Evolutionary conservation across 1,140 invertebrate species (phyloP).

Genomic region (Macrobrachium nipponense): DNA sequence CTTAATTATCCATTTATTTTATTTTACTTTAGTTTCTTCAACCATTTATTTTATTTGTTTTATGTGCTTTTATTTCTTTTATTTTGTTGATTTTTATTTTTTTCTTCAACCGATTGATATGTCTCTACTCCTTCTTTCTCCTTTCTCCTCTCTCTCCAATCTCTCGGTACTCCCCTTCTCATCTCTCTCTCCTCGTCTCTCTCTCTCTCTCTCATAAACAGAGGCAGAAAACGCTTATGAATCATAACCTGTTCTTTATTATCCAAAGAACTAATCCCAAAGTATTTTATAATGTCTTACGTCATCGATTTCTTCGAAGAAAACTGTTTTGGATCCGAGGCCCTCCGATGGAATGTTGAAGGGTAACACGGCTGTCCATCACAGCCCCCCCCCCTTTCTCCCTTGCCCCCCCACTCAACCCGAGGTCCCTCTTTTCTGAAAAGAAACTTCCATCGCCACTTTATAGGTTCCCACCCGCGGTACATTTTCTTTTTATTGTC

Average conservation of each 20-base stretch:
- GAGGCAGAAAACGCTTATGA: no score
- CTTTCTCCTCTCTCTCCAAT: slow-evolving; percentile 1
- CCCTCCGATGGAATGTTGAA: no score
- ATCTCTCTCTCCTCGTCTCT: not conserved
- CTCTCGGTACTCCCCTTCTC: no score
- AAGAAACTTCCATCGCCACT: not conserved
- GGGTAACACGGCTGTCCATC: not conserved
- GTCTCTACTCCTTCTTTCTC: slow-evolving; percentile 3
- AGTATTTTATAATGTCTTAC: no score
- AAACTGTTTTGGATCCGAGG: no score
- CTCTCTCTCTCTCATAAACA: not conserved
- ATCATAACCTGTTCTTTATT: not conserved
- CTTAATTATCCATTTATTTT: not conserved
- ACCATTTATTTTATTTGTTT: not conserved
- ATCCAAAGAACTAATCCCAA: not conserved
- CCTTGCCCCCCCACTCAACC: not conserved
- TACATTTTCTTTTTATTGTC: no score
- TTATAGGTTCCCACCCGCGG: no score
- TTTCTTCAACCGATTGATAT: not conserved
- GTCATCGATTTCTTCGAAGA: no score
- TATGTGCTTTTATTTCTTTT: no score
- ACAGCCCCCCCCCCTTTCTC: not conserved
- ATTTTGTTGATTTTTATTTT: no score
- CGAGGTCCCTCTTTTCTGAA: no score
- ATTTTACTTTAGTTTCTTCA: not conserved